Conservation (phyloP, 2,888 invertebrate genomes). For the Xestia rhomboidea region DNA sequence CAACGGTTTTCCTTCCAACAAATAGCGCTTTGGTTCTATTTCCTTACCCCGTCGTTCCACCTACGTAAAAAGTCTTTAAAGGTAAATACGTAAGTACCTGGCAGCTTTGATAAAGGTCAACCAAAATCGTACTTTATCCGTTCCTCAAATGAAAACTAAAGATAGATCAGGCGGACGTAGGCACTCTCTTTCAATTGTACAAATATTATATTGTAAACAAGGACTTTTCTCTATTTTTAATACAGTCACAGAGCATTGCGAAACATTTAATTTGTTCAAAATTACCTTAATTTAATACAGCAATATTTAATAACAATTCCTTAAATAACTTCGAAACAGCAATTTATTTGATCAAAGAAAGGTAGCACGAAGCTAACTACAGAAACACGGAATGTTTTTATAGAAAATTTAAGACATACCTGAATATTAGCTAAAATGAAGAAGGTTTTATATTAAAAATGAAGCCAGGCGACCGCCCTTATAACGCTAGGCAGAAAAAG, state of each 20-base stretch:
- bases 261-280: constrained; percentile 8
- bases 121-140: not conserved
- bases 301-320: constrained; percentile 17
- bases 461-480: constrained; percentile 26
- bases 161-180: not conserved
- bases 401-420: constrained; percentile 11
- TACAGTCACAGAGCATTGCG: not conserved
- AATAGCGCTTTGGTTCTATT: not conserved
- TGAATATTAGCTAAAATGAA: constrained; percentile 39
- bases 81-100: not conserved
- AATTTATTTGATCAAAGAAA: constrained; percentile 16
- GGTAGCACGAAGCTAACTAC: not conserved
- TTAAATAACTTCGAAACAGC: not conserved
- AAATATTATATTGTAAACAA: not conserved
- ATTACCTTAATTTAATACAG: not conserved
- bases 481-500: constrained; percentile 22
- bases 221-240: not conserved
- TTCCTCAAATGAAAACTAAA: not conserved
- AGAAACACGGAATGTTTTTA: constrained; percentile 12
- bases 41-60: not conserved
- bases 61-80: not conserved
- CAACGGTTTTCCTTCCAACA: no score
- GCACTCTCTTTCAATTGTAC: not conserved
- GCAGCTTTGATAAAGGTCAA: not conserved
- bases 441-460: constrained; percentile 56